Evolutionary conservation across 92 coral and sea anemone genomes (phyloP).

Genomic region (Epizoanthus fatuus): DNA sequence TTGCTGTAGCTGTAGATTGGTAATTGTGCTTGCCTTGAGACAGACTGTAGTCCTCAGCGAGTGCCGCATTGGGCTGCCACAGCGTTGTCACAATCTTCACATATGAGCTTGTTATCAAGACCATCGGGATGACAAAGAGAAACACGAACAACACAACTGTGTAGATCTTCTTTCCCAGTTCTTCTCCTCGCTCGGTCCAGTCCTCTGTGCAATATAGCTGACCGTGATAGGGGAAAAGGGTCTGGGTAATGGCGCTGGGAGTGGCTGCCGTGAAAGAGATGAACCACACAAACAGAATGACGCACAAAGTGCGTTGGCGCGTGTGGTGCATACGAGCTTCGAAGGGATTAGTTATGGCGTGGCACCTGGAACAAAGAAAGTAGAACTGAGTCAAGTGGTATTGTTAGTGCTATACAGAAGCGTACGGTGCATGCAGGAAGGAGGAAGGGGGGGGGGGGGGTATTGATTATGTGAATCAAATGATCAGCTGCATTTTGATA

Average conservation of each 20-base stretch:
- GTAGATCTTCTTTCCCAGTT: conserved; percentile 60
- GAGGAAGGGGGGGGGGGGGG: too few relatives aligned
- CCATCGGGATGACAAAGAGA: conserved; percentile 81
- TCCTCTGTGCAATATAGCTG: conserved; percentile 50
- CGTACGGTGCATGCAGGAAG: too few relatives aligned
- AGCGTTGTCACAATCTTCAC: conserved; percentile 68
- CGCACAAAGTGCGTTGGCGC: conserved; percentile 55
- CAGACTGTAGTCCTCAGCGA: conserved; percentile 40
- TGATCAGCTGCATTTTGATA: too few relatives aligned
- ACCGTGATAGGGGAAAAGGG: not conserved
- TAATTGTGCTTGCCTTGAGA: not conserved
- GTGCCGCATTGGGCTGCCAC: conserved; percentile 66
- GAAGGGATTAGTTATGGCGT: conserved; percentile 91
- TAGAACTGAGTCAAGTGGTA: not conserved
- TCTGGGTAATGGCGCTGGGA: conserved; percentile 68
- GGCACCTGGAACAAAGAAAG: conserved; percentile 60
- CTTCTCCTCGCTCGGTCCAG: conserved; percentile 66
- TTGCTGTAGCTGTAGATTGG: not conserved
- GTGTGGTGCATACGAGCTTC: conserved; percentile 75
- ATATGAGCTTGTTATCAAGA: conserved; percentile 75
- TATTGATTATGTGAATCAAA: too few relatives aligned
- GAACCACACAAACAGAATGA: conserved; percentile 76
- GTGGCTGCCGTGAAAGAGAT: conserved; percentile 70
- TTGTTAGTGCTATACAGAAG: not conserved
- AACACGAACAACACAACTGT: conserved; percentile 68